Base-by-base conservation (phyloP, 2,888 invertebrate genomes). In the Drosophila ustulata region DNA sequence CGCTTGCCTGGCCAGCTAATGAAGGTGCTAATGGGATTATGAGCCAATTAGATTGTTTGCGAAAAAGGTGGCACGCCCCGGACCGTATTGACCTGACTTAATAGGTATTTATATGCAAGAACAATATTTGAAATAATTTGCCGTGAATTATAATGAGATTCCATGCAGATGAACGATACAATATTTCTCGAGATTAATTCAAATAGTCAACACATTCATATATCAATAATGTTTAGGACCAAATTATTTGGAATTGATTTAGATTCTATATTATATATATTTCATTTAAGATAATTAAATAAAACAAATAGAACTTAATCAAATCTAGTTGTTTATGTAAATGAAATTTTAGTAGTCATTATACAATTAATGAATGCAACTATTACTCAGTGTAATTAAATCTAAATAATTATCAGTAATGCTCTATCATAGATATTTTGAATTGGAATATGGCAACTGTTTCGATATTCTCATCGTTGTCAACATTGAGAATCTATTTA, bases 21-120 rank as follows among this genome's bases (percentile, higher is more conserved):
- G 68, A 68, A 75, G 65, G 75, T 72, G 75, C 57, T 72, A 75
- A 75, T 77, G 45, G 64, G 55, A 72, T 77, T 75, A 68, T 49
- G 64, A 39, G 58, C 39, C 68, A 77, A 62, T 75, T 73, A 62
- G 49, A 68, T 77, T 64, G 59, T 46, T 57, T 53, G 63, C 23
- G 8, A 37, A 34, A 69, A 61, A 30, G 50, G 55, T 37, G 18
- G 23, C 51, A 8, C 23, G 51, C 46, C 34, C 30, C 55, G 25
- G 51, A 70, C 49, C 45, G 32, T 55, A 18, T 43, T 37, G 45
- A 45, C 37, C 30, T 11, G 46, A 32, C 25, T 7, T 8, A 32
- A 50, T 37, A 4, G 26, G 37, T 26, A 46, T 52, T 62, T 55
- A 8, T 46, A 39, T 45, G 39, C 11, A 13, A 18, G 28, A 23